These are phyloP conservation scores for Mormyrus hasselquistii DNA, from an alignment of 2,797 vertebrate genomes.

Conservation along the genomic window DNA sequence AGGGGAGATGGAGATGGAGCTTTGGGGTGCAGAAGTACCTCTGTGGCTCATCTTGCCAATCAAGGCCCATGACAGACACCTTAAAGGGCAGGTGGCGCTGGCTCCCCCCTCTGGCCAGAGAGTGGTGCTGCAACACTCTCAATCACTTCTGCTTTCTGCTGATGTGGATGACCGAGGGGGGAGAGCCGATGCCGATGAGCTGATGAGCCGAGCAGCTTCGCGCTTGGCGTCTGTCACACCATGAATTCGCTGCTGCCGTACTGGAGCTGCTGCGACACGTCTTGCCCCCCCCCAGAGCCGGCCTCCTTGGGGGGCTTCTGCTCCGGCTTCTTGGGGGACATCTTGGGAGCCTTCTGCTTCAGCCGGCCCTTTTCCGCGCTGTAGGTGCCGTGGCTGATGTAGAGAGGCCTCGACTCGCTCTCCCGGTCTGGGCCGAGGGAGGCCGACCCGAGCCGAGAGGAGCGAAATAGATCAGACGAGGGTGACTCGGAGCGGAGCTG, in stretches of 20 bases:
- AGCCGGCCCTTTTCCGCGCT: slow-evolving; percentile 89
- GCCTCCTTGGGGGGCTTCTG: slow-evolving; percentile 57
- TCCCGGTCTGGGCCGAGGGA: slow-evolving; percentile 46
- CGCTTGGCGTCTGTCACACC: slow-evolving; percentile 72
- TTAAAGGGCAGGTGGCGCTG: slow-evolving; percentile 26
- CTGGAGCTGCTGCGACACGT: slow-evolving; percentile 65
- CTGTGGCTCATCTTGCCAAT: slow-evolving; percentile 36
- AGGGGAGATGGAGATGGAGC: slow-evolving; percentile 27
- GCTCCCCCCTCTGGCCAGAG: slow-evolving; percentile 23
- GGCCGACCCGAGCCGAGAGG: slow-evolving; percentile 42
- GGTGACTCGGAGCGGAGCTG: slow-evolving; percentile 82
- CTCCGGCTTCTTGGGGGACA: slow-evolving; percentile 69
- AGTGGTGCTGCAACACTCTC: slow-evolving; percentile 46
- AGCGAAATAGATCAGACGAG: slow-evolving; percentile 52
- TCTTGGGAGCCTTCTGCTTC: slow-evolving; percentile 81
- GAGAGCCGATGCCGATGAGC: slow-evolving; percentile 40
- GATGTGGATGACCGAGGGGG: slow-evolving; percentile 41
- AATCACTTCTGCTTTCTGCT: slow-evolving; percentile 41
- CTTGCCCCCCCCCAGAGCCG: slow-evolving; percentile 63
- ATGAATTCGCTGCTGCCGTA: slow-evolving; percentile 94
- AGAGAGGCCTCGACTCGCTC: slow-evolving; percentile 72
- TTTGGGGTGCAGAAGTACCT: not conserved
- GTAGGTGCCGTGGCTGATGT: slow-evolving; percentile 86
- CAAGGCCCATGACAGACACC: slow-evolving; percentile 32
- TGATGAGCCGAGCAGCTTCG: slow-evolving; percentile 13